Conservation (phyloP, 1,140 invertebrate genomes). For the Mya arenaria region DNA sequence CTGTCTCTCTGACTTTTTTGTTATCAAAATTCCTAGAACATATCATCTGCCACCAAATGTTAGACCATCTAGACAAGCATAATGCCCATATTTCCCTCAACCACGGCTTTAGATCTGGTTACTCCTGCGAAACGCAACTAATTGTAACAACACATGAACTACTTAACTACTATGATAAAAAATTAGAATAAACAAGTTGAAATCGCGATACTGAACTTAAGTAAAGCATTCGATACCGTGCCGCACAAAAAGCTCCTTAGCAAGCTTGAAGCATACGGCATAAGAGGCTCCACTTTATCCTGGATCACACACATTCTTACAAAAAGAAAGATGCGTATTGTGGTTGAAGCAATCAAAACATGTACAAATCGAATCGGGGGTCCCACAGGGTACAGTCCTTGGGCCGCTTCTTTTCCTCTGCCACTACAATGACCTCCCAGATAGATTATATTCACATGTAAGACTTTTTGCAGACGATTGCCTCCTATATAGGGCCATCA, state of each 20-base stretch:
- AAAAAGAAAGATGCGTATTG: constrained; percentile 6
- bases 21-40: constrained; percentile 46
- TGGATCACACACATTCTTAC: constrained; percentile 36
- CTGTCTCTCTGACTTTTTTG: constrained; percentile 27
- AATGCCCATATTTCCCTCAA: constrained; percentile 25
- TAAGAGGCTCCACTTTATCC: not conserved
- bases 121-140: constrained; percentile 51
- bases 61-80: constrained; percentile 45
- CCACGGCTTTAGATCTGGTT: constrained; percentile 41
- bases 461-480: constrained; percentile 55
- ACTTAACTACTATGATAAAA: constrained; percentile 1
- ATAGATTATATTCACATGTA: constrained; percentile 32
- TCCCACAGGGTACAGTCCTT: not conserved
- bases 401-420: constrained; percentile 22
- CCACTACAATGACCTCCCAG: constrained; percentile 55
- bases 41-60: constrained; percentile 39
- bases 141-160: constrained; percentile 37
- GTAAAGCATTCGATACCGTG: constrained; percentile 54
- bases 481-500: constrained; percentile 35
- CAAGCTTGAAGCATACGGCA: constrained; percentile 24
- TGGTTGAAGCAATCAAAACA: constrained; percentile 9
- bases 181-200: constrained; percentile 26
- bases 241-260: constrained; percentile 31
- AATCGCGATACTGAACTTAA: constrained; percentile 45
- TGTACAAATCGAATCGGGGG: not conserved